These are phyloP conservation scores for Guaruba guarouba DNA, from an alignment of 2,113 vertebrate genomes.

Conservation along the genomic window DNA sequence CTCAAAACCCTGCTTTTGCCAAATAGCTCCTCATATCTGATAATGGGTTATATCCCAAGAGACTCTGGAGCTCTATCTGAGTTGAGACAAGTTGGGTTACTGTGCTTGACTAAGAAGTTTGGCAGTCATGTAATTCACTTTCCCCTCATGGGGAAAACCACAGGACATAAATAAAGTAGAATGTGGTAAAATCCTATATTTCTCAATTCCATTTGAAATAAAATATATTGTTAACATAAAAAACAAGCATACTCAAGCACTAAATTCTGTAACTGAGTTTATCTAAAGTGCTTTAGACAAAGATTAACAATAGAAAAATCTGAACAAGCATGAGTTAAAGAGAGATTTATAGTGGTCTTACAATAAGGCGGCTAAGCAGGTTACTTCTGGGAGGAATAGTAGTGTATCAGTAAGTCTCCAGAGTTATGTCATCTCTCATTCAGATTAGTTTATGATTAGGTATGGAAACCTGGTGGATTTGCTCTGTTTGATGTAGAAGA, in stretches of 20 bases:
- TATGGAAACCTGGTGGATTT: neutral
- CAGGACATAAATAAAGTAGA: neutral
- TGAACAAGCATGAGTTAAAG: neutral
- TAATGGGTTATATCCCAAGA: neutral
- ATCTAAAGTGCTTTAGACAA: neutral
- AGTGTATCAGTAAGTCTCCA: neutral
- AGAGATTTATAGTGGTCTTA: neutral
- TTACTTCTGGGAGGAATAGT: neutral
- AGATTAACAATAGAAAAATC: neutral
- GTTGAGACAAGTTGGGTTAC: neutral
- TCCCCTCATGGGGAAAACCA: neutral
- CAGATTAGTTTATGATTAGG: neutral
- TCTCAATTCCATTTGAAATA: neutral
- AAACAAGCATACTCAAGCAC: neutral
- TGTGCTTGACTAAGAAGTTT: neutral
- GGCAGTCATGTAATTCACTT: neutral
- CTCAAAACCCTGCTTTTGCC: neutral
- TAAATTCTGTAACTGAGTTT: neutral
- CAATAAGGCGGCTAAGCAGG: neutral
- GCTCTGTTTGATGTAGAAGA: neutral
- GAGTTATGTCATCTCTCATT: neutral
- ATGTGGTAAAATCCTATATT: neutral
- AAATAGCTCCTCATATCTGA: neutral
- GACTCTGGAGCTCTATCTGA: neutral
- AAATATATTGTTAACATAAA: neutral